Evolutionary conservation across 1,140 invertebrate genomes (phyloP).

Genomic region (Papilio polyxenes): DNA sequence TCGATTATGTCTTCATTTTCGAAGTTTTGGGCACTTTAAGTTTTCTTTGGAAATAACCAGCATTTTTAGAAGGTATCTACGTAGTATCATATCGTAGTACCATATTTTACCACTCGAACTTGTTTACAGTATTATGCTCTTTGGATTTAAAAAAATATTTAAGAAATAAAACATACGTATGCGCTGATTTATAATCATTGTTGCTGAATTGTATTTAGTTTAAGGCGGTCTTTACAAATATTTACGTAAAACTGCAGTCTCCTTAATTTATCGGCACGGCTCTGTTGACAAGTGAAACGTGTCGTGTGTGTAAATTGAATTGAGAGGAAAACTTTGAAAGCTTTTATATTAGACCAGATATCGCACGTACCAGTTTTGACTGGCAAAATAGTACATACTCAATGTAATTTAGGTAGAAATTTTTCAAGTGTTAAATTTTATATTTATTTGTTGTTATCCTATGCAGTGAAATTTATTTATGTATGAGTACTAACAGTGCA

Average conservation of each 20-base stretch:
- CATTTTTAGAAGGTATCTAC: no score
- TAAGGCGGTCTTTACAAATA: neutral
- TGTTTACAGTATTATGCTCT: neutral
- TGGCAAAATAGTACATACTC: neutral
- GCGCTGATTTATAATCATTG: neutral
- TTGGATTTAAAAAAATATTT: neutral
- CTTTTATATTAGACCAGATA: conserved; percentile 15
- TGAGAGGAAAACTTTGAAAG: conserved; percentile 8
- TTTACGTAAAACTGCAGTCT: conserved; percentile 17
- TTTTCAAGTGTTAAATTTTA: no score
- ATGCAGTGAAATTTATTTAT: no score
- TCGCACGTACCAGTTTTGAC: neutral
- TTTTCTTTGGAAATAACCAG: no score
- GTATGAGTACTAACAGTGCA: no score
- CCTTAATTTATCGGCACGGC: conserved; percentile 22
- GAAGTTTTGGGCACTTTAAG: no score
- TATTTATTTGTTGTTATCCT: no score
- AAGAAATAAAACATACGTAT: neutral
- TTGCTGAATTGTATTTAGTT: neutral
- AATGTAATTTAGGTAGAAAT: neutral
- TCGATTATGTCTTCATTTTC: no score
- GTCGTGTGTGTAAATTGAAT: conserved; percentile 30
- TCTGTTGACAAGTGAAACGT: conserved; percentile 31
- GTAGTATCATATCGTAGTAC: no score
- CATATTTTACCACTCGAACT: neutral